phyloP scores from a whole-genome alignment of 2,797 vertebrate genomes.

The Mormyrops attenuatus region DNA sequence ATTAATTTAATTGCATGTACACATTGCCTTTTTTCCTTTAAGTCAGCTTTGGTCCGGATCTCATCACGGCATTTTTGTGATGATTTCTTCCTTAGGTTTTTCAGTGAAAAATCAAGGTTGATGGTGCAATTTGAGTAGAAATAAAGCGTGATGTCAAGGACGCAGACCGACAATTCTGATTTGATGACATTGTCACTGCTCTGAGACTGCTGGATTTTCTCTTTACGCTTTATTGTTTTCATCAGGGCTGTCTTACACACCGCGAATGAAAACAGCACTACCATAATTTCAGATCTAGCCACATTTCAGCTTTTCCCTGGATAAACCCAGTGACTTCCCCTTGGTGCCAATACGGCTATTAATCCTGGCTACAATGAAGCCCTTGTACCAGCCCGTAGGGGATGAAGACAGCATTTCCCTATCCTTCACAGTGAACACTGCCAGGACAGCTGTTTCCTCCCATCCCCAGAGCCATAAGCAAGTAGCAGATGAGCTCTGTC shows the following conservation, averaged over 20 bases:
- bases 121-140: background rate
- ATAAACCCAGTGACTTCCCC: background rate
- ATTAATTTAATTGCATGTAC: background rate
- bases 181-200: background rate
- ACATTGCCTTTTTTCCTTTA: background rate
- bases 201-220: background rate
- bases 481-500: background rate
- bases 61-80: background rate
- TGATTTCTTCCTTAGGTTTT: background rate
- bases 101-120: background rate
- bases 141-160: background rate
- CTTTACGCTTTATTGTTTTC: background rate
- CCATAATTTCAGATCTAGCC: background rate
- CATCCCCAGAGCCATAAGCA: background rate
- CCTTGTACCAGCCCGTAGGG: background rate
- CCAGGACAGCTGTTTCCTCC: slow-evolving; percentile 19
- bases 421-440: background rate
- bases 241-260: background rate
- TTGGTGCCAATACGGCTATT: background rate
- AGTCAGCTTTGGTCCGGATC: background rate
- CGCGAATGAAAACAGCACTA: background rate
- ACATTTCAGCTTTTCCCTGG: background rate
- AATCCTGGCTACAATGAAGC: background rate
- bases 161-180: background rate
- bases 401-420: background rate